Base-by-base conservation (phyloP, 30 jellyfish, hydroid and myxozoan genomes). In the Thelohanellus kitauei region DNA sequence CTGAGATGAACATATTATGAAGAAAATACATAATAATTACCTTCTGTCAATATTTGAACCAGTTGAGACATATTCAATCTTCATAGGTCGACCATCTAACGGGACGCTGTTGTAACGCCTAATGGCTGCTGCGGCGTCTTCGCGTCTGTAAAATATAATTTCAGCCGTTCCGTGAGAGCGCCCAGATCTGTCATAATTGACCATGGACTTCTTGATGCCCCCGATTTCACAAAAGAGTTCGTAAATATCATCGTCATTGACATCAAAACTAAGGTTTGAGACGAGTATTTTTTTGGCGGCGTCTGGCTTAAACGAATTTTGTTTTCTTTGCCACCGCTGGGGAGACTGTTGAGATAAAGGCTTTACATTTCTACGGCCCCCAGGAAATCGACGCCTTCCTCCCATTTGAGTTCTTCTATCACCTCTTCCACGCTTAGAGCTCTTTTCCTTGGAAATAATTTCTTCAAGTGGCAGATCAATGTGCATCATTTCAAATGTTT, bases 91-190 rank as follows among this genome's bases (percentile, higher is more conserved):
- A 71, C 91, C 91, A 50, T 71, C 91, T 45, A 71, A 63, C 31
- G 91, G 87, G 14, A 71, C 91, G 38, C 86, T 86, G 56, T 71
- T 71, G 73, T 71, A 71, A 22, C 67, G 50, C 18, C 63, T 71
- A 25, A 60, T 40, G 18, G 91, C 91, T 20, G 61, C 56, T 24
- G 23, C 10, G 10, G 91, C 91, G 48, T 71, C 91, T 22, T 56
- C 66, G 38, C 48, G 39, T 29, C 84, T 33, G 14, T 45, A 84
- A 50, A 53, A 71, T n/a, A 71, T 66, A 33, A 71, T 75, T 29
- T 71, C 91, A 1, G 91, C 91, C 24, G 91, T 71, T 4, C 91
- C 91, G 52, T 71, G 91, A 14, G 91, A 71, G 35, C 84, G 50
- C 33, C 91, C 91, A 16, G 87, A 22, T 37, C 48, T 44, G 39